phyloP scores from a whole-genome alignment of 92 coral and sea anemone species.

The Plumapathes pennacea region DNA sequence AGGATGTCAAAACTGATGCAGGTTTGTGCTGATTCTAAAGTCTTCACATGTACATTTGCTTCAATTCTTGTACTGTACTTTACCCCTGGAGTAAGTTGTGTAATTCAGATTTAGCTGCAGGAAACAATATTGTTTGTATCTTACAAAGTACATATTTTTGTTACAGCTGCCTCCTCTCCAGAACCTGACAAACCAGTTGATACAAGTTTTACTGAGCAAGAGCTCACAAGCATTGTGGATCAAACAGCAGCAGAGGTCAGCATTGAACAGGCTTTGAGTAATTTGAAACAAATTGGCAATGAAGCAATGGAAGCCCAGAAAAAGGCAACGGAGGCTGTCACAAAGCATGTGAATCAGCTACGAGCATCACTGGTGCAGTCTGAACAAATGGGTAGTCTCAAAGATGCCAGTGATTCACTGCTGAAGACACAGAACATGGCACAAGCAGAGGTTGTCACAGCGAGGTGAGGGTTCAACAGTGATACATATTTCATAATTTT shows the following conservation, averaged over 20 bases:
- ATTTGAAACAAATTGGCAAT: slow-evolving; percentile 49
- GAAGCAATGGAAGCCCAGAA: slow-evolving; percentile 77
- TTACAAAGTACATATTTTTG: too few species aligned
- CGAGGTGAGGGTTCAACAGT: too few species aligned
- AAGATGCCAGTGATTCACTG: slow-evolving; percentile 58
- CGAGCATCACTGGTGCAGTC: slow-evolving; percentile 60
- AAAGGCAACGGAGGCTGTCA: slow-evolving; percentile 69
- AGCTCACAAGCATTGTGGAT: slow-evolving; percentile 53
- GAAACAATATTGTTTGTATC: too few species aligned
- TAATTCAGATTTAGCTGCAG: too few species aligned
- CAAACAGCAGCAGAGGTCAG: slow-evolving; percentile 75
- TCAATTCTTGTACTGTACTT: too few species aligned
- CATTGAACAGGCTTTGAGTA: slow-evolving; percentile 62
- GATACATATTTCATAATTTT: too few species aligned
- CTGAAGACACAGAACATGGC: slow-evolving; percentile 60
- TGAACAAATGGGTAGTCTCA: slow-evolving; percentile 45
- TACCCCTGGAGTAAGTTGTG: too few species aligned
- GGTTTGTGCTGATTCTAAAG: too few species aligned
- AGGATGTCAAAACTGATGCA: too few species aligned
- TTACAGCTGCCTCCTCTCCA: too few species aligned
- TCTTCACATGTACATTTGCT: too few species aligned
- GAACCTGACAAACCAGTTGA: slow-evolving; percentile 21
- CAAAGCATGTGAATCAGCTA: slow-evolving; percentile 59
- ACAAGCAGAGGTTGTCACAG: slow-evolving; percentile 31
- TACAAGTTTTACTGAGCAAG: slow-evolving; percentile 64